These are phyloP conservation scores for Oreortyx pictus DNA, from an alignment of 2,797 vertebrate species.

Conservation along the genomic window DNA sequence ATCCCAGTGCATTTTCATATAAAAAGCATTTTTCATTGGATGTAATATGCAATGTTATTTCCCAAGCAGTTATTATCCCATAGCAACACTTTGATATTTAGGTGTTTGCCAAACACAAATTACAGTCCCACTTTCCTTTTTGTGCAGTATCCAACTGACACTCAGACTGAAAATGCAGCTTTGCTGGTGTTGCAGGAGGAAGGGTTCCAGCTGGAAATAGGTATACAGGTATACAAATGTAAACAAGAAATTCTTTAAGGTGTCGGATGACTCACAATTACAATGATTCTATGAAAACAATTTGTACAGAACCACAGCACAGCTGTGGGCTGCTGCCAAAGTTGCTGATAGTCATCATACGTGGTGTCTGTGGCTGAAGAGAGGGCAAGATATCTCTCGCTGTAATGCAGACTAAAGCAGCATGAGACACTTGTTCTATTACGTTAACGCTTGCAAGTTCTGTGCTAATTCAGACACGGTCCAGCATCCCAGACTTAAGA, in stretches of 20 bases:
- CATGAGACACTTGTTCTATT: neutral
- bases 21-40: neutral
- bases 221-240: neutral
- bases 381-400: neutral
- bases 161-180: neutral
- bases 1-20: neutral
- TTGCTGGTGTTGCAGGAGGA: neutral
- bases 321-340: neutral
- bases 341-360: accelerated
- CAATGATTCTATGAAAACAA: neutral
- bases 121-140: slow-evolving; percentile 27
- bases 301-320: neutral
- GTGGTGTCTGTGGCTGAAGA: accelerated
- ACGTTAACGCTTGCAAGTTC: neutral
- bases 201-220: neutral
- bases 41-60: neutral
- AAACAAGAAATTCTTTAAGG: neutral
- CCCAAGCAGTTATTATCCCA: neutral
- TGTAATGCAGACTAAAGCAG: accelerated
- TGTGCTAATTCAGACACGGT: neutral
- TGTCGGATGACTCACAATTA: neutral
- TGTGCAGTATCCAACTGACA: neutral
- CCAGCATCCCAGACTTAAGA: neutral
- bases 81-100: neutral
- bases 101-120: neutral